Percentiles rank a stretch among this genome's conserved stretches.
These are phyloP conservation scores for Bombus superbus DNA, from an alignment of 1,140 invertebrate species.

Conservation along the genomic window DNA sequence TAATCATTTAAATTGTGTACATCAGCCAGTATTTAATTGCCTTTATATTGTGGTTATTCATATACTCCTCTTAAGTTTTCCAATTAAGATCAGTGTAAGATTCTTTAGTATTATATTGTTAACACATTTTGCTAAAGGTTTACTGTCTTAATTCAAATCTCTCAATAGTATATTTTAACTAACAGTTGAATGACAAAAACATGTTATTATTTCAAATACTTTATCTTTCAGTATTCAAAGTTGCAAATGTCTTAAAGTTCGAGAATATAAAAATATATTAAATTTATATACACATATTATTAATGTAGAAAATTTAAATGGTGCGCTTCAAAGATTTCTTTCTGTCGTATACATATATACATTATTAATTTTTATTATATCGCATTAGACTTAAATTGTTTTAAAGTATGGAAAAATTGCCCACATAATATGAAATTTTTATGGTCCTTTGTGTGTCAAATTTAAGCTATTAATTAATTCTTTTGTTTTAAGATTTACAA, in stretches of 20 bases:
- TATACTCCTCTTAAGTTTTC: background rate
- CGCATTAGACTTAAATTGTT: background rate
- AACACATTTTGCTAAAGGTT: background rate
- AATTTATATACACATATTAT: background rate
- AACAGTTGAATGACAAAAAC: background rate
- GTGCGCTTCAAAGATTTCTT: background rate
- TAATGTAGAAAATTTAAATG: slow-evolving; percentile 18
- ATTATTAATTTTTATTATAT: slow-evolving; percentile 23
- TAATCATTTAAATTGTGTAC: slow-evolving; percentile 25
- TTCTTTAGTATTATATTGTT: background rate
- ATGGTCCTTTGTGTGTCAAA: too few species aligned
- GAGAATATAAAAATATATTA: background rate
- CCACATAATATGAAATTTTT: background rate
- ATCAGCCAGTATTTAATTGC: slow-evolving; percentile 33
- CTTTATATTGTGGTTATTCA: slow-evolving; percentile 7
- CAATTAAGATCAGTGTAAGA: slow-evolving; percentile 5
- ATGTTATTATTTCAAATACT: background rate
- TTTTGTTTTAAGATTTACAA: background rate
- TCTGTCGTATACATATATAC: background rate
- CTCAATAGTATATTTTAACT: slow-evolving; percentile 1
- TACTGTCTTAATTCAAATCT: background rate
- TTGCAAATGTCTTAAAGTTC: background rate
- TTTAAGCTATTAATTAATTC: background rate
- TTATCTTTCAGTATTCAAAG: background rate
- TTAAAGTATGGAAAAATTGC: background rate